Conservation (phyloP, 1,140 invertebrate species). For the Sitodiplosis mosellana region DNA sequence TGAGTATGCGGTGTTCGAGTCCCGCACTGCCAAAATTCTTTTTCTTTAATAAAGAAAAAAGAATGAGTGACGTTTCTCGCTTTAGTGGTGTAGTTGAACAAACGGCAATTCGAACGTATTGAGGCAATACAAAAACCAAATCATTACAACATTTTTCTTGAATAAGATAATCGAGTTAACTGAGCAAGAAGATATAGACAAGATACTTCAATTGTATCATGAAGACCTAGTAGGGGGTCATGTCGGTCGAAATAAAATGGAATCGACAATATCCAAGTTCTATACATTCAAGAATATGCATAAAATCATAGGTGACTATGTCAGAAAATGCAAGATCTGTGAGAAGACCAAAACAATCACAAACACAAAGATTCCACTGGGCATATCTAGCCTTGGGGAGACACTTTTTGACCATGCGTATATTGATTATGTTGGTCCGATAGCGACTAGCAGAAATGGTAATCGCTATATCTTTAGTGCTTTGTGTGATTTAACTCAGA, state of each 20-base stretch:
- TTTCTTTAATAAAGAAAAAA: too few species aligned
- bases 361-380: conserved; percentile 11
- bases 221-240: conserved; percentile 13
- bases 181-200: too few species aligned
- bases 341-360: conserved; percentile 14
- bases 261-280: conserved; percentile 12
- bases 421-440: conserved; percentile 17
- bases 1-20: too few species aligned
- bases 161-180: too few species aligned
- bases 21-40: too few species aligned
- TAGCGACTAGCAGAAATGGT: conserved; percentile 10
- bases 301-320: conserved; percentile 12
- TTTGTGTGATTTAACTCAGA: too few species aligned
- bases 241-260: conserved; percentile 14
- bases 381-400: conserved; percentile 15
- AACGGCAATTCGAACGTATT: too few species aligned
- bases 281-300: conserved; percentile 17
- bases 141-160: too few species aligned
- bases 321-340: conserved; percentile 12
- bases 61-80: too few species aligned
- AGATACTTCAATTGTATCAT: too few species aligned
- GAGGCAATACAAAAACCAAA: too few species aligned
- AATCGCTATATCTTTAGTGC: conserved; percentile 14
- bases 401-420: conserved; percentile 12
- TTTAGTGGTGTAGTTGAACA: too few species aligned